Conservation (phyloP, 2,113 vertebrate genomes). For the Tyrannus savana region DNA sequence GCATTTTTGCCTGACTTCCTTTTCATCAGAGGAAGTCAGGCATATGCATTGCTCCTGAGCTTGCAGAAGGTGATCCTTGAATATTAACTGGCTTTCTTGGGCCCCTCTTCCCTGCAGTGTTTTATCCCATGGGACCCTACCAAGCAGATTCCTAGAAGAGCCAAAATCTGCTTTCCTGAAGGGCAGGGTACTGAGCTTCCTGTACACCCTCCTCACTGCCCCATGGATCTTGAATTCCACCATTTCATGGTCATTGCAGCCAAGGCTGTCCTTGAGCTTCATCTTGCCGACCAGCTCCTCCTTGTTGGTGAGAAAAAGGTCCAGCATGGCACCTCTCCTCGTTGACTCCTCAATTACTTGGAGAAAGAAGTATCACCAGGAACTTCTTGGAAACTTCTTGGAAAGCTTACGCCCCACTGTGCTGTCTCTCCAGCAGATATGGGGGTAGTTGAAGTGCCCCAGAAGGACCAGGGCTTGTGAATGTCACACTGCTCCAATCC, state of each 20-base stretch:
- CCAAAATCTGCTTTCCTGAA: background rate
- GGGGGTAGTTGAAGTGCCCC: background rate
- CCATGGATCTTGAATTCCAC: background rate
- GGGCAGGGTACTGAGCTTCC: background rate
- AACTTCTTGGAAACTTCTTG: background rate
- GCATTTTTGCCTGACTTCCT: background rate
- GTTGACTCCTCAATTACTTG: background rate
- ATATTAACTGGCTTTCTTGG: background rate
- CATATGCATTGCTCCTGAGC: background rate
- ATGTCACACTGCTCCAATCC: background rate
- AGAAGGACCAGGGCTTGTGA: background rate
- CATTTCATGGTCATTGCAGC: background rate
- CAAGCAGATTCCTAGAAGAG: background rate
- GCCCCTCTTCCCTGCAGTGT: background rate
- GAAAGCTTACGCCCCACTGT: background rate
- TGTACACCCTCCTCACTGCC: background rate
- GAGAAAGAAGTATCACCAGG: background rate
- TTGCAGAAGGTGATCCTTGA: background rate
- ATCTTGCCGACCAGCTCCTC: background rate
- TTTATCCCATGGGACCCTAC: background rate
- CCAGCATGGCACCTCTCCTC: background rate
- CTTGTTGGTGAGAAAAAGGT: background rate
- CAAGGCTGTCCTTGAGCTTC: background rate
- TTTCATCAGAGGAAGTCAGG: background rate
- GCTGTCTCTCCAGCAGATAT: background rate